Conservation (phyloP, 2,888 invertebrate species). For the Drosophila paracracens region DNA sequence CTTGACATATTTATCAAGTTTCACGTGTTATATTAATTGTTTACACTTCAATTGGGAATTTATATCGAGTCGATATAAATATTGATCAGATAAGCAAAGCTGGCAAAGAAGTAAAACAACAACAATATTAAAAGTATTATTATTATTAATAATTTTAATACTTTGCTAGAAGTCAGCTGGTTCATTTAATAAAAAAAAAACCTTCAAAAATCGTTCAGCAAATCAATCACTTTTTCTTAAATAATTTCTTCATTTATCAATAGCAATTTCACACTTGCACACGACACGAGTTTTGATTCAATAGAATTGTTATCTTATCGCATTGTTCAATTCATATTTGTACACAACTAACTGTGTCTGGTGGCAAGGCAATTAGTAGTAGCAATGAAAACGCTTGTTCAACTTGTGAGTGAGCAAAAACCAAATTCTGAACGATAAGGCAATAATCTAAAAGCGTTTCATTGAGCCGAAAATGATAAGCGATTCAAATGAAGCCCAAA, state of each 20-base stretch:
- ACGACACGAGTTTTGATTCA: constrained; percentile 9
- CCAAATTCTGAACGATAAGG: neutral
- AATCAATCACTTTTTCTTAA: neutral
- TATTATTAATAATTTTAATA: neutral
- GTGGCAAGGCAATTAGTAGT: constrained; percentile 5
- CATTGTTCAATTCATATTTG: constrained; percentile 2
- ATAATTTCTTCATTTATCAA: neutral
- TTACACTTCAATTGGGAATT: too few species aligned
- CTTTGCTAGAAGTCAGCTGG: neutral
- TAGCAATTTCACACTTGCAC: neutral
- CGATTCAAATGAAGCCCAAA: neutral
- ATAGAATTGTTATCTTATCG: constrained; percentile 32
- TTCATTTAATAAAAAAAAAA: neutral
- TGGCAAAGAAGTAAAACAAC: too few species aligned
- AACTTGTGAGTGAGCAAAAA: neutral
- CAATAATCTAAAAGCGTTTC: neutral
- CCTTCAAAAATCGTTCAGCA: neutral
- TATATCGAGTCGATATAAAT: neutral
- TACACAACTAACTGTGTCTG: constrained; percentile 9
- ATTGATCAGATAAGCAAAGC: neutral
- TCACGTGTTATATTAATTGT: neutral
- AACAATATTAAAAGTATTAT: neutral
- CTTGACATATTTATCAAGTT: neutral
- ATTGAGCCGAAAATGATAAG: neutral
- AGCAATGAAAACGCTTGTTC: neutral